These are phyloP conservation scores for Trissolcus basalis DNA, from an alignment of 1,140 invertebrate species.

Conservation along the genomic window DNA sequence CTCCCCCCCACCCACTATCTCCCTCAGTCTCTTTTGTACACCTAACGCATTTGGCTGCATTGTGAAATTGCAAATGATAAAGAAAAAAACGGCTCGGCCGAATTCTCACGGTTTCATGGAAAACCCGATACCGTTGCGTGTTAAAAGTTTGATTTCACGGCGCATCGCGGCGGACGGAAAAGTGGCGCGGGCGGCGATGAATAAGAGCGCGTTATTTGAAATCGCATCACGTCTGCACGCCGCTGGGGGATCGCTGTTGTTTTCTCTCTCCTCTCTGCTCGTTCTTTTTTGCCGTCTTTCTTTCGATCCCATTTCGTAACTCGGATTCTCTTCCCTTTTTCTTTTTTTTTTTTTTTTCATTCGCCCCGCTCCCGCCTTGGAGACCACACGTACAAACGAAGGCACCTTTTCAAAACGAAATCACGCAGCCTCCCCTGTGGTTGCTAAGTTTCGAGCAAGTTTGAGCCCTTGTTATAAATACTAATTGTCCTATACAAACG, in stretches of 20 bases:
- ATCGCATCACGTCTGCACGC: conserved; percentile 66
- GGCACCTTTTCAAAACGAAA: conserved; percentile 31
- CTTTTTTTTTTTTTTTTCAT: conserved; percentile 18
- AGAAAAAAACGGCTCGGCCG: background rate
- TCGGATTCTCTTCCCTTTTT: conserved; percentile 14
- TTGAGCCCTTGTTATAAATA: conserved; percentile 69
- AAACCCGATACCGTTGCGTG: background rate
- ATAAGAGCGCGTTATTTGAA: conserved; percentile 59
- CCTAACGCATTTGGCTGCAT: background rate
- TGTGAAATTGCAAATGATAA: no score
- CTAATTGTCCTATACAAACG: conserved; percentile 71
- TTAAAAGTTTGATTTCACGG: conserved; percentile 5
- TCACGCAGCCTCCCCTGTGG: conserved; percentile 32
- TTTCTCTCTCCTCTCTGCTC: conserved; percentile 45
- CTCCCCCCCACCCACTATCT: no score
- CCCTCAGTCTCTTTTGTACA: no score
- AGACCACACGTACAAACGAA: conserved; percentile 30
- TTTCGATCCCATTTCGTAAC: conserved; percentile 41
- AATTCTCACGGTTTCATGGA: background rate
- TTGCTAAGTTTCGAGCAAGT: conserved; percentile 47
- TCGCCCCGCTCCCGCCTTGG: conserved; percentile 5
- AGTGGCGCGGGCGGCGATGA: conserved; percentile 20
- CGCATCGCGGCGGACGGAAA: background rate
- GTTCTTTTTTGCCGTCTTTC: conserved; percentile 32
- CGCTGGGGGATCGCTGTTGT: conserved; percentile 56